Evolutionary conservation across 2,113 vertebrate species (phyloP).

Genomic region (Capricornis sumatraensis): DNA sequence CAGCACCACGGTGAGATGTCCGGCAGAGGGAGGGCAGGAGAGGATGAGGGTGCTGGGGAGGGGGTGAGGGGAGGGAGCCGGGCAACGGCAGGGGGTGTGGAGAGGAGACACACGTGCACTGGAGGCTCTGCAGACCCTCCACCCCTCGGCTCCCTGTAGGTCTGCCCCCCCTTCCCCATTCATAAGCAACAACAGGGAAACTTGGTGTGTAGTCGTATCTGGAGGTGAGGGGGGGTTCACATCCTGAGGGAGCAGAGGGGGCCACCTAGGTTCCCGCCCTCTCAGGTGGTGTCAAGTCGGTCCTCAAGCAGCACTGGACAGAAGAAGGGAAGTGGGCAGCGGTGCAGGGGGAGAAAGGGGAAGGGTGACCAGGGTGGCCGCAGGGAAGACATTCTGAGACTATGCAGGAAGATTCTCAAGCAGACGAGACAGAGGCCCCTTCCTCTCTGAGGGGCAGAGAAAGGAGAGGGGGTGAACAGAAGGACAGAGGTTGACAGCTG

Average conservation of each 20-base stretch:
- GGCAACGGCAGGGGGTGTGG: no score
- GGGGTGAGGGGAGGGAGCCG: no score
- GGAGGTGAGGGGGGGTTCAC: slow-evolving; percentile 70
- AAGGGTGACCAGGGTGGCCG: neutral
- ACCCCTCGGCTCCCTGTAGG: neutral
- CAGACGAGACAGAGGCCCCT: neutral
- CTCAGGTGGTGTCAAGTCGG: neutral
- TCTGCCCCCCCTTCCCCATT: slow-evolving; percentile 80
- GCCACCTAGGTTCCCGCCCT: slow-evolving; percentile 77
- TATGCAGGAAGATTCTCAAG: neutral
- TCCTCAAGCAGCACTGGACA: neutral
- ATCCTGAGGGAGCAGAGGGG: neutral
- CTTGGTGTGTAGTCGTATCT: slow-evolving; percentile 83
- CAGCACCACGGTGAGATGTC: neutral
- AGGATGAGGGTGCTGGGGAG: neutral
- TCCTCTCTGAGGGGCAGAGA: neutral
- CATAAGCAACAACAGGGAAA: slow-evolving; percentile 80
- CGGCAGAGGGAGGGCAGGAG: neutral
- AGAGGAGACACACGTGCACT: neutral
- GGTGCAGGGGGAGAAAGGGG: neutral
- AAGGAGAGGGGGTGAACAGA: neutral
- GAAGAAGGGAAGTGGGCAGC: neutral
- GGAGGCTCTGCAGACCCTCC: neutral
- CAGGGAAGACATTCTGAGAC: neutral
- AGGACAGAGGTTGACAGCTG: neutral